phyloP scores from a whole-genome alignment of 2,888 invertebrate species.

The Parnassius mnemosyne region DNA sequence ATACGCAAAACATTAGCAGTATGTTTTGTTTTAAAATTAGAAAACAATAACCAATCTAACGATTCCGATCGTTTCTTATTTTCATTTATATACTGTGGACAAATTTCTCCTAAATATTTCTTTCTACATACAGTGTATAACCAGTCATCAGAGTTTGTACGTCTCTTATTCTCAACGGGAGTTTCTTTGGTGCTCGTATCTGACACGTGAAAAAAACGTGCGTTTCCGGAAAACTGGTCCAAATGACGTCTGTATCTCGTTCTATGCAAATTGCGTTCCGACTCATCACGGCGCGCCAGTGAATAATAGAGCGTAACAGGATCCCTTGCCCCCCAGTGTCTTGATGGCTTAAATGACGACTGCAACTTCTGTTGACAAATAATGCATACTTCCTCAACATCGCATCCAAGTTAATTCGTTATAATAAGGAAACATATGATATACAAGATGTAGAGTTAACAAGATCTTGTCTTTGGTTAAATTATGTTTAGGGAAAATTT shows the following conservation, averaged over 20 bases:
- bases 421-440: neutral
- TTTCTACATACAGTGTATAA: conserved; percentile 51
- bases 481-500: conserved; percentile 30
- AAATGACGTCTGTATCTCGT: conserved; percentile 48
- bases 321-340: conserved; percentile 72
- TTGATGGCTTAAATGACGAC: conserved; percentile 62
- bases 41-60: conserved; percentile 44
- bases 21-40: conserved; percentile 1
- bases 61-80: conserved; percentile 51
- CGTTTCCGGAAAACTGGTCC: conserved; percentile 53
- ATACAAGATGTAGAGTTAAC: conserved; percentile 16
- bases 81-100: conserved; percentile 28
- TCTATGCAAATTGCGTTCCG: conserved; percentile 35
- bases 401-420: neutral
- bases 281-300: too few relatives aligned
- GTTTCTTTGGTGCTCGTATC: conserved; percentile 25
- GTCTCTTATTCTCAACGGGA: conserved; percentile 38
- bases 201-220: conserved; percentile 41
- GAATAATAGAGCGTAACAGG: too few relatives aligned
- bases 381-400: conserved; percentile 30
- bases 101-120: conserved; percentile 37
- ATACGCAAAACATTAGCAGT: neutral
- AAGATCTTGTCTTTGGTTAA: conserved; percentile 41
- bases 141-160: conserved; percentile 65
- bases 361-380: conserved; percentile 57